Conservation (phyloP, 2,888 invertebrate species). For the Trypoxylon attenuatum region DNA sequence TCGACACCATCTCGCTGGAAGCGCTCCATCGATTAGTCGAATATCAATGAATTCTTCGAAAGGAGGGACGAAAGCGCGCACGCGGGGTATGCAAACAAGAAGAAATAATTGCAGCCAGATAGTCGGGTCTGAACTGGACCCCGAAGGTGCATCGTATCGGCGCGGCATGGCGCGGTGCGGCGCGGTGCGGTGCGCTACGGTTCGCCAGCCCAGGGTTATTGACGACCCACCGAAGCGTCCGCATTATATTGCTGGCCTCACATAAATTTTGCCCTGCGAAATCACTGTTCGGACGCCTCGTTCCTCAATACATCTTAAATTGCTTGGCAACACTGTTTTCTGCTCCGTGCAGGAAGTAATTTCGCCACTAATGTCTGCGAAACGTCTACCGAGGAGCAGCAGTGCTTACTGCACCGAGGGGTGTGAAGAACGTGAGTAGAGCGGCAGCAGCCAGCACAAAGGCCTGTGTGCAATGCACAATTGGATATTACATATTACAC, state of each 20-base stretch:
- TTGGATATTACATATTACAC: no score
- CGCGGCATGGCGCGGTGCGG: no score
- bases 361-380: constrained; percentile 21
- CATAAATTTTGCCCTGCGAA: constrained; percentile 58
- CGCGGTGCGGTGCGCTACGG: no score
- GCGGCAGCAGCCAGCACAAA: no score
- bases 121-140: constrained; percentile 62
- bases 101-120: constrained; percentile 68
- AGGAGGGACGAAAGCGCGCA: constrained; percentile 32
- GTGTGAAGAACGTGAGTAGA: no score
- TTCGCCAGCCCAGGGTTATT: constrained; percentile 63
- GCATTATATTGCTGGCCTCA: constrained; percentile 63
- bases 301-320: constrained; percentile 46
- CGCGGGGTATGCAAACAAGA: constrained; percentile 58
- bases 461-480: no score
- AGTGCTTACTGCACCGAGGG: no score
- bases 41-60: constrained; percentile 46
- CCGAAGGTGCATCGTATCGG: constrained; percentile 65
- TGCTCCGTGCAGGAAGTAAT: no score
- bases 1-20: constrained; percentile 35
- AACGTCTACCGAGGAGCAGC: no score
- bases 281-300: constrained; percentile 32
- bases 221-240: constrained; percentile 62
- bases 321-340: constrained; percentile 42
- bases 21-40: constrained; percentile 36